phyloP scores from a whole-genome alignment of 2,113 vertebrate species.

The Trinectes maculatus region DNA sequence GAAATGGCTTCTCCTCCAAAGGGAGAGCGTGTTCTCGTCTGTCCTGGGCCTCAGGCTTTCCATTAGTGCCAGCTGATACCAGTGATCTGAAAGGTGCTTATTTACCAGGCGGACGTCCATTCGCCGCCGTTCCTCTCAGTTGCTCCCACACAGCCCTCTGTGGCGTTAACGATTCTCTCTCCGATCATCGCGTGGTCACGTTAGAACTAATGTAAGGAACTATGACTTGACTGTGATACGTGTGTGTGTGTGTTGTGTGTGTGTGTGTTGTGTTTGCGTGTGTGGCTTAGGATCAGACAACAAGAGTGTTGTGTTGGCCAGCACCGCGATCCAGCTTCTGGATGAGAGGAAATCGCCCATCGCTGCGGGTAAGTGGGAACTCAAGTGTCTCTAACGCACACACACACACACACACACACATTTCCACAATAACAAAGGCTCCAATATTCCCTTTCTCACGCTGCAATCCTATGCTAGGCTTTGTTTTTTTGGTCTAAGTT shows the following conservation, averaged over 20 bases:
- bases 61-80: conserved; percentile 74
- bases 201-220: conserved; percentile 46
- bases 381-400: conserved; percentile 24
- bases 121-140: conserved; percentile 52
- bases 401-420: conserved; percentile 18
- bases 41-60: conserved; percentile 63
- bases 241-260: conserved; percentile 12
- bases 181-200: conserved; percentile 40
- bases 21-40: conserved; percentile 60
- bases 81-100: conserved; percentile 72
- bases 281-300: conserved; percentile 86
- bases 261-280: conserved; percentile 33
- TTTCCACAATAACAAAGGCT: conserved; percentile 14
- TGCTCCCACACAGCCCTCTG: conserved; percentile 51
- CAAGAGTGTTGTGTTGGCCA: conserved; percentile 96
- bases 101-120: conserved; percentile 65
- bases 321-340: conserved; percentile 93
- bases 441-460: conserved; percentile 19
- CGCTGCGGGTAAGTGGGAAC: conserved; percentile 89
- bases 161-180: conserved; percentile 36
- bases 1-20: conserved; percentile 47
- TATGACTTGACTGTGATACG: conserved; percentile 40
- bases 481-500: conserved; percentile 27
- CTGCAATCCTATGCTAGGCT: not conserved
- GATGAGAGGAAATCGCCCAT: conserved; percentile 98